Evolutionary conservation across 2,888 invertebrate genomes (phyloP).

Genomic region (Helleia helle): DNA sequence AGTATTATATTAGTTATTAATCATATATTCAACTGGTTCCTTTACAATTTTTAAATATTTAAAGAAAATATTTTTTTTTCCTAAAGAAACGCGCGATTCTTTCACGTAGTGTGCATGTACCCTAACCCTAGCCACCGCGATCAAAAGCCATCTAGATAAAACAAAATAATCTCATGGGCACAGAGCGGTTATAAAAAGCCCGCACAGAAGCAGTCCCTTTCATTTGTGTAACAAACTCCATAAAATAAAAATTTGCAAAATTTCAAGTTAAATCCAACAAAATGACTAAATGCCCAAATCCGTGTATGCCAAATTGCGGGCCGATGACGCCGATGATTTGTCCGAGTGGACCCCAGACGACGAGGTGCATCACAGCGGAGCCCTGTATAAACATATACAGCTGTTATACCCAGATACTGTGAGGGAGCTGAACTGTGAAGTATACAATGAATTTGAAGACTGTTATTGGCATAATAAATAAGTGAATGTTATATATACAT

Average conservation of each 20-base stretch:
- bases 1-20: no score
- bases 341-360: conserved; percentile 29
- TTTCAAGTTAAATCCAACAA: conserved; percentile 13
- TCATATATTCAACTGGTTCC: no score
- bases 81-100: background rate
- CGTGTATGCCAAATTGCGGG: no score
- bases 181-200: conserved; percentile 17
- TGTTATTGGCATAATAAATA: background rate
- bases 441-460: no score
- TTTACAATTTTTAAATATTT: no score
- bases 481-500: no score
- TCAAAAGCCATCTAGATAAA: conserved; percentile 15
- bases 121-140: background rate
- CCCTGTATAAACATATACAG: conserved; percentile 66
- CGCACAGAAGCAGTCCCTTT: background rate
- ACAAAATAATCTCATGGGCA: conserved; percentile 16
- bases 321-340: conserved; percentile 29
- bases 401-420: conserved; percentile 61
- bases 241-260: background rate
- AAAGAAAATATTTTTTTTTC: no score
- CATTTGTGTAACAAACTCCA: conserved; percentile 16
- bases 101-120: background rate
- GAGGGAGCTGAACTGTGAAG: conserved; percentile 13
- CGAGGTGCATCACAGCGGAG: conserved; percentile 38
- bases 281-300: no score